A percentile compares a stretch with the other conserved stretches of the same genome.
These are phyloP conservation scores for Megathymus violae DNA, from an alignment of 1,140 invertebrate species.

Conservation along the genomic window DNA sequence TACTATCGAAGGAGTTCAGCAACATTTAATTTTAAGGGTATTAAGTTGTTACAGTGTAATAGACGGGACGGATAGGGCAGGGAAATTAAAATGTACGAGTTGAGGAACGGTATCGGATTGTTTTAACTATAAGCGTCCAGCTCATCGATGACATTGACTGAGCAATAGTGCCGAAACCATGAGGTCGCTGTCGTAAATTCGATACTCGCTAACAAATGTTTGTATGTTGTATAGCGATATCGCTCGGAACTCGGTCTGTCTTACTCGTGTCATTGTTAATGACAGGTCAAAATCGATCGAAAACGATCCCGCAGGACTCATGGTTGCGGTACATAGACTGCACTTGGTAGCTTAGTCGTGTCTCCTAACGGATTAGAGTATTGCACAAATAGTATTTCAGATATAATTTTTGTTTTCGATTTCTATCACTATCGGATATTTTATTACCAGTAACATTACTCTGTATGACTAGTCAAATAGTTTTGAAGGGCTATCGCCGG, in stretches of 20 bases:
- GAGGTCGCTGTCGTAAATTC: not conserved
- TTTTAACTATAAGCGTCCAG: conserved; percentile 28
- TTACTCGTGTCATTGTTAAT: no score
- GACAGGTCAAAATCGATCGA: not conserved
- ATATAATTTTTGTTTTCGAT: conserved; percentile 38
- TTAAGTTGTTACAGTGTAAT: conserved; percentile 28
- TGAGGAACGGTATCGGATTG: conserved; percentile 7
- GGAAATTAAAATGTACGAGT: conserved; percentile 23
- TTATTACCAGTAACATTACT: conserved; percentile 40
- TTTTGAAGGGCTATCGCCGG: conserved; percentile 59
- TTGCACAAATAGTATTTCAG: conserved; percentile 47
- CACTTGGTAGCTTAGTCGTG: conserved; percentile 22
- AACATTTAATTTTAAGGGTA: conserved; percentile 54
- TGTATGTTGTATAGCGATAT: no score
- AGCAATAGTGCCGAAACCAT: not conserved
- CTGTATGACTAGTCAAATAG: conserved; percentile 70
- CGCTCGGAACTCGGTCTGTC: no score
- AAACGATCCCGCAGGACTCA: not conserved
- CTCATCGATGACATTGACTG: conserved; percentile 24
- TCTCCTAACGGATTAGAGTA: conserved; percentile 32
- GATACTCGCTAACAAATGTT: no score
- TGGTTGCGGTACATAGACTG: not conserved
- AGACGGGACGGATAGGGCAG: conserved; percentile 16
- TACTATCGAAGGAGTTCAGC: conserved; percentile 53
- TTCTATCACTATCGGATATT: conserved; percentile 41